Evolutionary conservation across 2,888 invertebrate species (phyloP), one percentile per base, ranked within the genome.

Genomic region (Tenodera sinensis): DNA sequence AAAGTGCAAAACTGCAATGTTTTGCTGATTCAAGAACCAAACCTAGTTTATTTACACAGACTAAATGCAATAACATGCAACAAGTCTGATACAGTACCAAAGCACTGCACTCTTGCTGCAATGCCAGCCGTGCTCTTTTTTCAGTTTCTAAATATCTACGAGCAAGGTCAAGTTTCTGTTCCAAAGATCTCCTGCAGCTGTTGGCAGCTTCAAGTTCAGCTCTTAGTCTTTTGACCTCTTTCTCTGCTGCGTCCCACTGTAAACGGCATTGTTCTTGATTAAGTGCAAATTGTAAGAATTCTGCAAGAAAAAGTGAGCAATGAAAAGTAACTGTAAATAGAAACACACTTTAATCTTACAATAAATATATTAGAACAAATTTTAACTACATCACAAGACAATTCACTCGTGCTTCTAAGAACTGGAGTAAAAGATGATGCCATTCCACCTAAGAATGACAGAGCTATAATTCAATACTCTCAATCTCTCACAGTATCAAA

Each of bases 71-170:
- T 90, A 88, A 91, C 91, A n/a, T 89, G 87, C 14, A 91, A 88
- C 28, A 91, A 15, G 82, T 90, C 54, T 47, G 91, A 85, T 85
- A 90, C 88, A 27, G 90, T 89, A 54, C 91, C 94, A 97, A 93
- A 92, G 95, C 94, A 93, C 96, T 96, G 90, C 96, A 95, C 90
- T 98, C 97, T 90, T 96, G 94, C 92, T 97, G 95, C 0, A 96
- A 96, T 91, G 95, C 94, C 89, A 95, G 95, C 28, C 97, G 94
- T 88, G 95, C 95, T 90, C 96, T 95, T 91, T 96, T 97, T 92
- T 98, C 98, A 90, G 96, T 95, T 91, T 98, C 98, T 0, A 98
- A 94, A 83, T 98, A 94, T 91, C 96, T 96, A 89, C 98, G 94
- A 0, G 97, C 97, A 93, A 97, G 96, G 91, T 96, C 96, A 90